Percentiles rank a stretch among this genome's conserved stretches.
Conservation (phyloP, 2,113 vertebrate species). For the Thamnaconus septentrionalis region DNA sequence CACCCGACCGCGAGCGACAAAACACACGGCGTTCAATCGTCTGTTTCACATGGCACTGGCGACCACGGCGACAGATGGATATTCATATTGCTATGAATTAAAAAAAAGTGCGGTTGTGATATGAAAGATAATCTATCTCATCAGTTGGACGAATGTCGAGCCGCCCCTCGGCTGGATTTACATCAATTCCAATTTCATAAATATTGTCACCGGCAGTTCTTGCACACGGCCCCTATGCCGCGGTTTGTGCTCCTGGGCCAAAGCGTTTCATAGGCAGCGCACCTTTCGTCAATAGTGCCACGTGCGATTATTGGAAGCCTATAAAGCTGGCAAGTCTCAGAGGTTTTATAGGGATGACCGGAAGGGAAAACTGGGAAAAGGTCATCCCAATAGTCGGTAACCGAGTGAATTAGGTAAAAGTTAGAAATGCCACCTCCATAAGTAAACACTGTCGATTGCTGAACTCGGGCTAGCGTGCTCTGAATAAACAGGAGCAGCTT, state of each 20-base stretch:
- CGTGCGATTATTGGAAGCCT: conserved; percentile 69
- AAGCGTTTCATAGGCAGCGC: conserved; percentile 56
- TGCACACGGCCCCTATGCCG: conserved; percentile 4
- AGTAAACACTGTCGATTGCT: conserved; percentile 67
- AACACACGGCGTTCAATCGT: conserved; percentile 15
- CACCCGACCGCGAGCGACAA: conserved; percentile 13
- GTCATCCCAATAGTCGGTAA: conserved; percentile 71
- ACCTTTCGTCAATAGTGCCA: conserved; percentile 66
- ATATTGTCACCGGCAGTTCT: conserved; percentile 35
- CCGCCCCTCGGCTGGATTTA: conserved; percentile 20
- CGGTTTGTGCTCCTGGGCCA: conserved; percentile 36
- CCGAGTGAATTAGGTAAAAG: conserved; percentile 75
- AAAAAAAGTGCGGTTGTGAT: too few species aligned
- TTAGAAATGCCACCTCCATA: conserved; percentile 75
- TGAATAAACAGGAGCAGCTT: conserved; percentile 48
- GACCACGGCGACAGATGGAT: conserved; percentile 39
- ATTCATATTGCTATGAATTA: conserved; percentile 29
- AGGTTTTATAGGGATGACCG: conserved; percentile 53
- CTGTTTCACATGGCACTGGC: conserved; percentile 31
- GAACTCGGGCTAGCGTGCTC: conserved; percentile 37
- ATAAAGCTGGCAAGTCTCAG: conserved; percentile 54
- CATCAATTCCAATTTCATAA: conserved; percentile 52
- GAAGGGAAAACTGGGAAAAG: conserved; percentile 64
- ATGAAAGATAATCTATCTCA: too few species aligned
- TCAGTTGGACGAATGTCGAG: neutral